phyloP scores from a whole-genome alignment of 1,140 invertebrate species.

The Ridgeia piscesae region DNA sequence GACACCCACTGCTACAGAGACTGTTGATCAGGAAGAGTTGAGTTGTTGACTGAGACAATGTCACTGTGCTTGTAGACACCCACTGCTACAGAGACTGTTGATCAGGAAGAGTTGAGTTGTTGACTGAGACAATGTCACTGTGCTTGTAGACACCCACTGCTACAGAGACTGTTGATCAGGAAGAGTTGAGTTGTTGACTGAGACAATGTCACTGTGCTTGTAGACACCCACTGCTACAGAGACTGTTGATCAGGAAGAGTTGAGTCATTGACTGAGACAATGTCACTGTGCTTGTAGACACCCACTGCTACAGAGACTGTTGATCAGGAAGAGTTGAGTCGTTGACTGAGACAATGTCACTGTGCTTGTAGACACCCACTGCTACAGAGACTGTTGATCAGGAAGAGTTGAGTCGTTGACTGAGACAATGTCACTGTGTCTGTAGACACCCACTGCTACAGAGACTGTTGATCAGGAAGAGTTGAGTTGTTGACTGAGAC shows the following conservation, averaged over 20 bases:
- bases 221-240: constrained; percentile 56
- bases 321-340: constrained; percentile 73
- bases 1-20: constrained; percentile 56
- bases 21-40: constrained; percentile 74
- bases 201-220: constrained; percentile 69
- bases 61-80: too few species aligned
- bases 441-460: constrained; percentile 56
- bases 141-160: too few species aligned
- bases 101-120: constrained; percentile 72
- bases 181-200: constrained; percentile 73
- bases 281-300: too few species aligned
- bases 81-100: constrained; percentile 64
- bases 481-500: constrained; percentile 69
- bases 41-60: constrained; percentile 71
- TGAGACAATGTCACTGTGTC: constrained; percentile 72
- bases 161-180: constrained; percentile 67
- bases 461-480: constrained; percentile 71
- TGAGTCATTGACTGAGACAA: constrained; percentile 69
- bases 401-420: constrained; percentile 71
- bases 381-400: constrained; percentile 67
- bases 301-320: constrained; percentile 62
- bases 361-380: too few species aligned
- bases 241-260: constrained; percentile 71
- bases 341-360: constrained; percentile 69
- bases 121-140: constrained; percentile 71